Evolutionary conservation across 2,888 invertebrate species (phyloP), one percentile per base, ranked within the genome.

Genomic region (Yponomeuta cagnagella): DNA sequence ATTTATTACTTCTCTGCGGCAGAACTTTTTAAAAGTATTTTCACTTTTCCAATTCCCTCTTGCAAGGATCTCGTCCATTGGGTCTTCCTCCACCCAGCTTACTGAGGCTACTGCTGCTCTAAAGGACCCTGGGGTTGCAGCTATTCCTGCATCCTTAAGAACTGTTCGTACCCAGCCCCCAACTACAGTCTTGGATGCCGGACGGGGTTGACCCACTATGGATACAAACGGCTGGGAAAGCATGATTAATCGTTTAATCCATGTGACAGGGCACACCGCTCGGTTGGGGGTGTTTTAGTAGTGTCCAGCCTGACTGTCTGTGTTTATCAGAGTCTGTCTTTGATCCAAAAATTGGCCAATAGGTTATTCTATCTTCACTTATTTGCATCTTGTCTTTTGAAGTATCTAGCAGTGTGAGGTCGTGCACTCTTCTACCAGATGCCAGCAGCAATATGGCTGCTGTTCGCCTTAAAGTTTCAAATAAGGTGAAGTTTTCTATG

Each of bases 401-500:
- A 31, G 68, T 71, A 33, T 63, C 15, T 37, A 71, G 52, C 68
- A 71, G 30, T 37, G 68, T 68, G 5, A 71, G 63, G 58, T 71
- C 71, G 33, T 71, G 68, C 9, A 71, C 63, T 37, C 71, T 68
- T 12, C 68, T n/a, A 23, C 68, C 71, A 63, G 63, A 71, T 33
- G 68, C 58, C 43, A 71, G 37, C 9, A 71, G 63, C 12, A 71
- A 58, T n/a, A 70, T 2, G 8, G 64, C 33, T 48, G 70, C 70
- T 43, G 67, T 66, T 48, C 52, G n/a, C 10, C 70, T 48, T 12
- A 67, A 65, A n/a, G 52, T 31, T 37, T 71, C 63, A 52, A 68
- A 71, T 15, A 71, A 52, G n/a, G 31, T 58, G 52, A 68, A 33
- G 10, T 58, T 68, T 9, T 52, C n/a, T 30, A 31, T 33, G 65